Evolutionary conservation across 2,113 vertebrate species (phyloP), one percentile per base, ranked within the genome.

Genomic region (Anseranas semipalmata): DNA sequence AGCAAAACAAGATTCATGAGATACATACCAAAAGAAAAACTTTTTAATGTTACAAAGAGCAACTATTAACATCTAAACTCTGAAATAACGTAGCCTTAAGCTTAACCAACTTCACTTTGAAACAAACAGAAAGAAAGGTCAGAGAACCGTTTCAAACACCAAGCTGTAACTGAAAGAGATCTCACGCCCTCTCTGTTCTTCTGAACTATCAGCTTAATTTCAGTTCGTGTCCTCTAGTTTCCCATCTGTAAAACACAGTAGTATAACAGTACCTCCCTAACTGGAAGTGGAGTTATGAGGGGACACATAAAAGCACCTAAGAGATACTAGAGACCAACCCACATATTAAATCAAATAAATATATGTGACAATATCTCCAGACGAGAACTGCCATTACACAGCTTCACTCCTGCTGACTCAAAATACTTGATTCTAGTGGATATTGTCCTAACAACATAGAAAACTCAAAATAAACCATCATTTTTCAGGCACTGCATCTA

Each of bases 1-100:
- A 97, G 86, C 30, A 95, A 28, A 97, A 92, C 3, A 82, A 92
- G 68, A 87, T 28, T 81, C 41, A 80, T 96, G 11, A 96, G 32
- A 90, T 39, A 74, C 2, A 8, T 28, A 43, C 9, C 5, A 39
- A 71, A 92, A 88, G 45, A 87, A 89, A 50, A 97, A 81, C 14
- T 33, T 66, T 9, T 9, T 6, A 33, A 5, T 21, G 16, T 77
- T 46, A 87, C 59, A 77, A 82, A 76, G 30, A 73, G 14, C 15
- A 76, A 50, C 6, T 67, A 58, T 7, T 77, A 52, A 55, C 4
- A 3, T 7, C 67, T 80, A 73, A 79, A 53, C 3, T 11, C 35
- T 85, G 28, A 90, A 76, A 41, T 50, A 80, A 75, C 27, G 65
- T 72, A 50, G 43, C 32, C 5, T 1, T 48, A 48, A 70, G 16